Percentiles rank a stretch among this genome's conserved stretches.
Evolutionary conservation across 92 coral and sea anemone species (phyloP).

Genomic region (Phenganax stokvisi): DNA sequence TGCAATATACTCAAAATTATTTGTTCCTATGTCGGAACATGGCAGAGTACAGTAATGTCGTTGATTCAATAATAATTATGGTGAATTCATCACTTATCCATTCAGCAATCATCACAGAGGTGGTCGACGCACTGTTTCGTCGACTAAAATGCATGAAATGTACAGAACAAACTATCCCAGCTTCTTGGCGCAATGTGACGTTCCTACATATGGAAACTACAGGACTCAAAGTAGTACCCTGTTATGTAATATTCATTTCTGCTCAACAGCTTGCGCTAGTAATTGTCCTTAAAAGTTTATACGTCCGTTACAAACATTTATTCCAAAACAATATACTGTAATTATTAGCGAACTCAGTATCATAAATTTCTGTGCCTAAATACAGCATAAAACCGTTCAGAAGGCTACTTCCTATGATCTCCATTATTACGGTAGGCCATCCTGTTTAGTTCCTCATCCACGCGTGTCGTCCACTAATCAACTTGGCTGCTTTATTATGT

Average conservation of each 20-base stretch:
- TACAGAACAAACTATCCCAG: neutral
- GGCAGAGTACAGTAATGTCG: neutral
- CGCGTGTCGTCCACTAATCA: conserved; percentile 20
- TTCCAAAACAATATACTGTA: neutral
- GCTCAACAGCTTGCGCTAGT: too few relatives aligned
- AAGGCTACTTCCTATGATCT: neutral
- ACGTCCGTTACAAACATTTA: neutral
- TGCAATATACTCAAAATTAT: neutral
- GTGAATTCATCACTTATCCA: neutral
- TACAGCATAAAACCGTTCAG: neutral
- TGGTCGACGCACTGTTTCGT: neutral
- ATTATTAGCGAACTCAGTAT: too few relatives aligned
- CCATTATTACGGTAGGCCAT: neutral
- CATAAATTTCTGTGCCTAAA: neutral
- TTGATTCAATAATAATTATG: neutral
- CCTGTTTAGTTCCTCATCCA: neutral
- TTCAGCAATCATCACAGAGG: conserved; percentile 6
- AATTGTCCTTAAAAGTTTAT: neutral
- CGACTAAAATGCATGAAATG: neutral
- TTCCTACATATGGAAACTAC: neutral
- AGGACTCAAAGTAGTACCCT: neutral
- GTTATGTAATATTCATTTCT: too few relatives aligned
- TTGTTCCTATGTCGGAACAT: neutral
- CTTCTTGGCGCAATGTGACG: neutral
- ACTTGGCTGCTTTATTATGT: conserved; percentile 22